Base-by-base conservation (phyloP, 1,140 invertebrate genomes). In the Zeugodacus cucurbitae region DNA sequence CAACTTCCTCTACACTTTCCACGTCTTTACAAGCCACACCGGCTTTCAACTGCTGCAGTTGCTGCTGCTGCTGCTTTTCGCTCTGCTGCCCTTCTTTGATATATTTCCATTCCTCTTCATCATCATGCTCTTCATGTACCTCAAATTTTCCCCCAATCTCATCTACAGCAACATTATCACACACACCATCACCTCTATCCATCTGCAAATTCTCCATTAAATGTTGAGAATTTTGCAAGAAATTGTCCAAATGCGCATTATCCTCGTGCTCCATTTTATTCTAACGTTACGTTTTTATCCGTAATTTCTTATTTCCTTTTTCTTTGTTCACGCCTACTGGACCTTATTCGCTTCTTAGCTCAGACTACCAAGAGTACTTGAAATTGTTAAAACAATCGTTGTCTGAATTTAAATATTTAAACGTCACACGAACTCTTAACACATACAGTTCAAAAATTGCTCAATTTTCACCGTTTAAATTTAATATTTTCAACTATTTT, bases 211-310 rank as follows among this genome's bases (percentile, higher is more conserved):
- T 91, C 88, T 92, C 92, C 58, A 90, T 88, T 14, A 91, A 87
- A 82, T 89, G 88, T 58, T 88, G 89, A 32, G 90, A 90, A 87
- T 92, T 91, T 89, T 91, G 90, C 91, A 92, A 90, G 87, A 90
- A 90, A 87, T 92, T 91, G 74, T 91, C 91, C 57, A 91, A 90
- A 34, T 90, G 91, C 86, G 91, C 90, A 87, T 91, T 91, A 89
- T 93, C 92, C 89, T 92, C 90, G 90, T 92, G 90, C 89, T 93
- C 92, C 92, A 93, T 93, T 91, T 90, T 89, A 93, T 93, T 91
- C 90, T 89, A 86, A 57, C 32, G 17, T 48, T 29, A 14, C 22
- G 41, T 22, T 48, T 88, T 48, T 41, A 48, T 67, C 17, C n/a
- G 41, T 17, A 82, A 48, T 48, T 41, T 37, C 41, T 82, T 44